Evolutionary conservation across 2,888 invertebrate genomes (phyloP).

Genomic region (Campoplex nolae): DNA sequence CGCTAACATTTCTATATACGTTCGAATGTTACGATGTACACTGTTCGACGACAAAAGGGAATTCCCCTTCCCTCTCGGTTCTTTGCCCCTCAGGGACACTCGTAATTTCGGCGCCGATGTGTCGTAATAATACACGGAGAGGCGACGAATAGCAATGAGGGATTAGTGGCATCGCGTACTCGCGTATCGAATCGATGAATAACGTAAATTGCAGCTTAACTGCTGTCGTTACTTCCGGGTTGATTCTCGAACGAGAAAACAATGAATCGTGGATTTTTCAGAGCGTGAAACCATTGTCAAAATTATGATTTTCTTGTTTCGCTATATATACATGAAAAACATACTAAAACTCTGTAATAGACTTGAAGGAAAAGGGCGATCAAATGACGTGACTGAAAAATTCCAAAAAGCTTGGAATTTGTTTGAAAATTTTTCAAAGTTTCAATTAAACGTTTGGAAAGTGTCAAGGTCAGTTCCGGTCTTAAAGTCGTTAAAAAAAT

Average conservation of each 20-base stretch:
- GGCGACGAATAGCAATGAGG: slow-evolving; percentile 18
- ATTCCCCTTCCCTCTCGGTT: slow-evolving; percentile 1
- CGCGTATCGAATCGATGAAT: slow-evolving; percentile 27
- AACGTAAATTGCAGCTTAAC: slow-evolving; percentile 10
- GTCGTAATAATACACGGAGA: slow-evolving; percentile 46
- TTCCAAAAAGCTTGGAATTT: background rate
- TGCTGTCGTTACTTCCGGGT: slow-evolving; percentile 10
- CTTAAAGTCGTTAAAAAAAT: background rate
- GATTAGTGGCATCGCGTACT: slow-evolving; percentile 33
- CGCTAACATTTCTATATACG: background rate
- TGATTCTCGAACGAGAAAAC: slow-evolving; percentile 20
- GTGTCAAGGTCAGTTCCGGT: background rate
- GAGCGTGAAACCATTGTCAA: slow-evolving; percentile 18
- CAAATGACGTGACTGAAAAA: background rate
- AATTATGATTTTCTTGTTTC: background rate
- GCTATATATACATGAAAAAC: background rate
- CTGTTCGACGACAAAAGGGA: slow-evolving; percentile 48
- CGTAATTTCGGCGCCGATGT: slow-evolving; percentile 52
- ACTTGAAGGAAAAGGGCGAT: no score
- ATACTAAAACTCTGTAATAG: no score
- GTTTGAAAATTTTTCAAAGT: background rate
- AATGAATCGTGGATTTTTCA: slow-evolving; percentile 12
- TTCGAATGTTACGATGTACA: slow-evolving; percentile 27
- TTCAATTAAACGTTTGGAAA: background rate
- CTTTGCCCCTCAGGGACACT: slow-evolving; percentile 7